A percentile compares a stretch with the other conserved stretches of the same genome.
These are phyloP conservation scores for Thunnus maccoyii DNA, from an alignment of 2,113 vertebrate genomes.

Conservation along the genomic window DNA sequence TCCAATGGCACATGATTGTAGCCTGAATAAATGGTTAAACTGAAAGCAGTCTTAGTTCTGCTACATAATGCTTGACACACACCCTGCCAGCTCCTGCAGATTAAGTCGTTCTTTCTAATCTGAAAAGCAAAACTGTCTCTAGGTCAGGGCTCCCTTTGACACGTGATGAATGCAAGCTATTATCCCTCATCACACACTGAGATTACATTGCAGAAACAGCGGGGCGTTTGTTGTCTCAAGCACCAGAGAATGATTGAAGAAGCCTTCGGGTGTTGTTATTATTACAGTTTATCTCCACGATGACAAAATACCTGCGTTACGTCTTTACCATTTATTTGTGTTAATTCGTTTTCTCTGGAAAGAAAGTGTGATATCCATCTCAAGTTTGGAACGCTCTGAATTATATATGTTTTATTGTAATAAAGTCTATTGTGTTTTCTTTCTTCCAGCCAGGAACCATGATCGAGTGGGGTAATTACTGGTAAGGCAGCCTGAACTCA, in stretches of 20 bases:
- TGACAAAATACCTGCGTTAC: conserved; percentile 40
- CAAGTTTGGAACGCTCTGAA: neutral
- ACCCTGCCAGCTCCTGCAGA: neutral
- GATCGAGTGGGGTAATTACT: conserved; percentile 99
- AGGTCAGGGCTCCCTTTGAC: neutral
- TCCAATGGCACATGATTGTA: neutral
- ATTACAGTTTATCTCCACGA: conserved; percentile 39
- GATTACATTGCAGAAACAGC: conserved; percentile 10
- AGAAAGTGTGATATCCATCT: conserved; percentile 9
- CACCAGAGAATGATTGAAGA: conserved; percentile 36
- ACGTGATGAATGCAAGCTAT: conserved; percentile 35
- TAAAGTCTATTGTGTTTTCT: conserved; percentile 57
- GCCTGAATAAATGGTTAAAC: neutral
- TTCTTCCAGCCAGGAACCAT: conserved; percentile 94
- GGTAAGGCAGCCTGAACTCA: conserved; percentile 86
- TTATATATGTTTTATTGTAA: conserved; percentile 19
- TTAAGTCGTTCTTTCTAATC: conserved; percentile 31
- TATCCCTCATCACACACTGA: conserved; percentile 28
- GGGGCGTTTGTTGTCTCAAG: conserved; percentile 31
- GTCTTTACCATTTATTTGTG: conserved; percentile 15
- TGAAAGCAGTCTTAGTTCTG: neutral
- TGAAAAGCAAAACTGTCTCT: neutral
- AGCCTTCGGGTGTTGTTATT: conserved; percentile 5
- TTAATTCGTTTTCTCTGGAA: conserved; percentile 39
- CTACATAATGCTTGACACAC: neutral